Evolutionary conservation across 1,140 invertebrate genomes (phyloP).

Genomic region (Eurosta solidaginis): DNA sequence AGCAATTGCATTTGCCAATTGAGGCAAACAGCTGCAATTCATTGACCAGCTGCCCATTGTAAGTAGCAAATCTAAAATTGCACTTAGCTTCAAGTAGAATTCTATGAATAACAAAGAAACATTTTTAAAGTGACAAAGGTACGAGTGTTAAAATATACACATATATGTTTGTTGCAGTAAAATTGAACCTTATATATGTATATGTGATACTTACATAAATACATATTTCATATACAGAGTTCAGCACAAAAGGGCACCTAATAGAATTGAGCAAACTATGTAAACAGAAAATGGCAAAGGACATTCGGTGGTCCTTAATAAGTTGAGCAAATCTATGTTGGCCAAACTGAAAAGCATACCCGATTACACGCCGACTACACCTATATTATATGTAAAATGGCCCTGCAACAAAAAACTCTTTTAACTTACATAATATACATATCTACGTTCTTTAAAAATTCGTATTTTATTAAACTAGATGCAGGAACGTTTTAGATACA

Average conservation of each 20-base stretch:
- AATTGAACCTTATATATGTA: background rate
- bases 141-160: too few species aligned
- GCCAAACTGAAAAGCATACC: too few species aligned
- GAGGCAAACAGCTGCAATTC: background rate
- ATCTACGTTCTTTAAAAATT: too few species aligned
- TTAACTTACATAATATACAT: too few species aligned
- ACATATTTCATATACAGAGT: too few species aligned
- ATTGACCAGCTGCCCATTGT: constrained; percentile 10
- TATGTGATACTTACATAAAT: too few species aligned
- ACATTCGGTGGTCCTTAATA: background rate
- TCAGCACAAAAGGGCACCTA: background rate
- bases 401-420: too few species aligned
- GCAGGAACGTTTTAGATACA: too few species aligned
- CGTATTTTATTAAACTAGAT: too few species aligned
- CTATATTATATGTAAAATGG: too few species aligned
- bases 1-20: constrained; percentile 22
- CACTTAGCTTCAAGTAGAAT: background rate
- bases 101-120: background rate
- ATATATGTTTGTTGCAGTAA: background rate
- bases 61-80: constrained; percentile 15
- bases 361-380: too few species aligned
- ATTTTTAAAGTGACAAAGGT: background rate
- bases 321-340: background rate
- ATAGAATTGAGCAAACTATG: background rate
- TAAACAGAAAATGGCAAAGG: background rate